Evolutionary conservation across 2,888 invertebrate species (phyloP), one percentile per base, ranked within the genome.

Genomic region (Clitarchus hookeri): DNA sequence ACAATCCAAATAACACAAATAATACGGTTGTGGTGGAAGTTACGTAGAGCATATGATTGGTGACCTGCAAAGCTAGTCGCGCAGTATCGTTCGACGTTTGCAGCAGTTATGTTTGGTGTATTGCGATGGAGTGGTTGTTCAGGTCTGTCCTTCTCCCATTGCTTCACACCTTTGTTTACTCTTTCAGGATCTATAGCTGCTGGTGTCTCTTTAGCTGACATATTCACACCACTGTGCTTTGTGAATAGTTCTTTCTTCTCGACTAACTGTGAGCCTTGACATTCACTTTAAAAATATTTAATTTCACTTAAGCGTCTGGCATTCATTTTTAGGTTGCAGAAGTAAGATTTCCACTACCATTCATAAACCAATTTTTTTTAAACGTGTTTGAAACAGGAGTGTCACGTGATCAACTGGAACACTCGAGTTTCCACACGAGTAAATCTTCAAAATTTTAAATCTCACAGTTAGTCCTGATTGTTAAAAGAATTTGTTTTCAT

Each of bases 61-160:
- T n/a, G 65, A 23, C 65, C 65, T 65, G 65, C n/a, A n/a, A 65
- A 65, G 6, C 65, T n/a, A 65, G 48, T 48, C 65, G n/a, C n/a
- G 65, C n/a, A 65, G 8, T n/a, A 65, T 65, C n/a, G 6, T 23
- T 65, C 65, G n/a, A 65, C 65, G 1, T 65, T 65, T 65, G 65
- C 16, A 65, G 65, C 65, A 65, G 65, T 23, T 90, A 91, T 91
- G 91, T 90, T 91, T 91, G 90, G 91, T 90, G 90, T 90, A 48
- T 26, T 53, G 79, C 85, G 26, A 78, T 86, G 53, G 44, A 82
- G 85, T 26, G 25, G 54, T 84, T 26, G 26, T 53, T 26, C 26
- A 48, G 78, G 80, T 36, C 48, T 82, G 84, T 85, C 87, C 87
- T 88, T 87, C 85, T 88, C 87, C 88, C 87, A 87, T 88, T 88